Evolutionary conservation across 2,113 vertebrate species (phyloP), one percentile per base, ranked within the genome.

Genomic region (Hippoglossus stenolepis): DNA sequence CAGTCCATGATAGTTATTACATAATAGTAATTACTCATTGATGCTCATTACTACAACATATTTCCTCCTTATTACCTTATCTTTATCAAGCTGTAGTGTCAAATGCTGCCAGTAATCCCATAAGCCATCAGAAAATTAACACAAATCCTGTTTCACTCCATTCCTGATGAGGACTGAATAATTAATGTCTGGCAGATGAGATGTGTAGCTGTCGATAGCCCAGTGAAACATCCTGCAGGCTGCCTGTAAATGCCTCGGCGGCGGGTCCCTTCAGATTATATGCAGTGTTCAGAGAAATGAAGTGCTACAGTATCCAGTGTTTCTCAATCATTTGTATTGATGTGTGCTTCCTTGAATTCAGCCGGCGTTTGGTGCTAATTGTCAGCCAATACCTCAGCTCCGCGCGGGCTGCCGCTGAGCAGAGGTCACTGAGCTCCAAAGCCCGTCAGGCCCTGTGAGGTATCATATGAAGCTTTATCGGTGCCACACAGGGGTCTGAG

Each of bases 401-500:
- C 2, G 17, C 59, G 35, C 69, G 3, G 73, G 79, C 74, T 28
- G 15, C 40, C n/a, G 35, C 66, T 14, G 49, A 60, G 80, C 82
- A 90, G 89, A 91, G 88, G 89, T 92, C 86, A 87, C 76, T 8
- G 70, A 65, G 67, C 61, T 54, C 62, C 73, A 23, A 18, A 81
- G 86, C 85, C 85, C 40, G 85, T 66, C 72, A 51, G 85, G 84
- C 64, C 71, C 47, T 5, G 49, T 12, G 78, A 45, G 82, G 84
- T 83, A 92, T 92, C 87, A 54, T 80, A 86, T 92, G 87, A 77
- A 78, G 76, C 88, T 86, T 82, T 73, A 87, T 94, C 89, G 21
- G 89, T 92, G 74, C 68, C 83, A 57, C 87, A 65, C 61, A 64
- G 77, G 77, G 77, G 80, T 72, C 84, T 65, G 85, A 88, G 86